Percentiles rank a stretch among this genome's conserved stretches.
These are phyloP conservation scores for Pseudococcus longispinus DNA, from an alignment of 2,888 invertebrate genomes.

Conservation along the genomic window DNA sequence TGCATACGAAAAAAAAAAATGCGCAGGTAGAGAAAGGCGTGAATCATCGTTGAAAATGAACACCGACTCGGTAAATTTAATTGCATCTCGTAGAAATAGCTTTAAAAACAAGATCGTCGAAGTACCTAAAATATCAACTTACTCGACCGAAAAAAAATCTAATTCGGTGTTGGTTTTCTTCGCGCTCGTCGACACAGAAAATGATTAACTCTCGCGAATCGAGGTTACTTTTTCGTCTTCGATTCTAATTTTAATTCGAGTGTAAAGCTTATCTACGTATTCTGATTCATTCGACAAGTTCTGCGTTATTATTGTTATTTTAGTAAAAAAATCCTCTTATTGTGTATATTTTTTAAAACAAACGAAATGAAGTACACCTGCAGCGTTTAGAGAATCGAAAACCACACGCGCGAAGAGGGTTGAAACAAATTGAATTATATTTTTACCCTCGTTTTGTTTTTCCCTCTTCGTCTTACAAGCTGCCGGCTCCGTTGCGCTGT, in stretches of 20 bases:
- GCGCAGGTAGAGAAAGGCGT: background rate
- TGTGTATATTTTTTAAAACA: background rate
- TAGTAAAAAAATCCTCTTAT: background rate
- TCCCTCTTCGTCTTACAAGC: background rate
- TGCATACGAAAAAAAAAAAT: background rate
- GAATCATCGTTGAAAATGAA: background rate
- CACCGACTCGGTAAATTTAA: background rate
- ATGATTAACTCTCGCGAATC: background rate
- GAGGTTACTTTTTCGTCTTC: background rate
- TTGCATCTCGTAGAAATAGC: background rate
- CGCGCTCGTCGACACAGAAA: background rate
- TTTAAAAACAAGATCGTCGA: background rate
- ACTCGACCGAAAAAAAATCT: background rate
- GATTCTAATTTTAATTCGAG: background rate
- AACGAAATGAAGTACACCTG: conserved; percentile 15
- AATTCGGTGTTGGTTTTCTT: background rate
- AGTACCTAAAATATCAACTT: background rate
- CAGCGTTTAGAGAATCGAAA: conserved; percentile 23
- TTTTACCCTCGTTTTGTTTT: conserved; percentile 12
- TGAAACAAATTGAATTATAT: conserved; percentile 31
- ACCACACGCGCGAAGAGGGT: conserved; percentile 15
- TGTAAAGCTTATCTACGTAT: background rate
- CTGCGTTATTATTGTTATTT: background rate
- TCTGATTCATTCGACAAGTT: background rate
- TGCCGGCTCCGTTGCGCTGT: background rate